Base-by-base conservation (phyloP, 2,888 invertebrate species). In the Darwinula stevensoni region DNA sequence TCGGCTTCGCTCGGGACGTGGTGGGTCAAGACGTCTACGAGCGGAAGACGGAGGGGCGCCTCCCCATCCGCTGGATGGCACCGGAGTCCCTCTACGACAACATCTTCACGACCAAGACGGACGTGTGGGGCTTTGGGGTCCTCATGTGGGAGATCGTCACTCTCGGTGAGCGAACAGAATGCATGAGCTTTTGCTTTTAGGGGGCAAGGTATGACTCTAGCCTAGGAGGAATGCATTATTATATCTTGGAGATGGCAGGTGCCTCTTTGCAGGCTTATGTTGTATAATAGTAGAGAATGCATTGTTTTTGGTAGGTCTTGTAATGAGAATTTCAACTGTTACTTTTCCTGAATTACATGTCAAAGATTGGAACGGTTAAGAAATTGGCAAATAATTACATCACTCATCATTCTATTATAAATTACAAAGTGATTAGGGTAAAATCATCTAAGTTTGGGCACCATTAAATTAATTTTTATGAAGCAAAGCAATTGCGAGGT, bases 91-190 rank as follows among this genome's bases (percentile, higher is more conserved):
- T 88, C 2, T 80, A 76, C 49, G 84, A 88, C 47, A 84, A 84
- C 47, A 67, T 84, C 45, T 88, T 82, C 53, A 78, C 82, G 9
- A 68, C 74, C 2, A 82, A 84, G 51, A 80, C 82, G 2, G 88
- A 88, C 48, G 74, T 86, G 29, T 88, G 86, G 86, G 82, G 84
- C 43, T 88, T 84, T 44, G 86, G 86, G 0, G 71, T 88, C 11
- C 59, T 88, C 6, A 65, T 86, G 44, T 91, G 88, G 88, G 88
- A 88, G 54, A 78, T 88, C 31, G 78, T 86, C 6, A 86, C 88
- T 0, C 60, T 88, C 12, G 57, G 56, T 54, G 42, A 44, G 47
- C 16, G n/a, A n/a, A n/a, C n/a, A n/a, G n/a, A n/a, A n/a, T n/a
- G n/a, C n/a, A n/a, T n/a, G n/a, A n/a, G n/a, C n/a, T n/a, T n/a